Evolutionary conservation across 2,113 vertebrate genomes (phyloP), one percentile per base, ranked within the genome.

Genomic region (Callaeas wilsoni): DNA sequence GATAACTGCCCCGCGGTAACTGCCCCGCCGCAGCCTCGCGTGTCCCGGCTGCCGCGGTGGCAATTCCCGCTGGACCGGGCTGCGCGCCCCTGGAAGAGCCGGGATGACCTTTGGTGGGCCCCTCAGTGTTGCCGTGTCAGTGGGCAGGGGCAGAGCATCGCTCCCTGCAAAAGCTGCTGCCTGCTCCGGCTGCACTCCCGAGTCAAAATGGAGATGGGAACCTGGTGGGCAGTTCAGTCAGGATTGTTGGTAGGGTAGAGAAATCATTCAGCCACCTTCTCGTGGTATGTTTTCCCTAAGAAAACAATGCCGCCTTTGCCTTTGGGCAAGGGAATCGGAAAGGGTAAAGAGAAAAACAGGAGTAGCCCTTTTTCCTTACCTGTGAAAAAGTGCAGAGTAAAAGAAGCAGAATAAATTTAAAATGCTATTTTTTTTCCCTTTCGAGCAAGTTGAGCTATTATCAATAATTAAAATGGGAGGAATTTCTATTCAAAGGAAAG

Each of bases 151-250:
- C 60, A 17, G 44, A 26, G 32, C 62, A 41, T 50, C 69, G 4
- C 44, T 33, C 22, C 3, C 14, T 4, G 70, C 44, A 1, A 11
- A 13, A 35, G 35, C 74, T 29, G 52, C 78, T n/a, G 65, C 69
- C 39, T 7, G 62, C 69, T 2, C 39, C 64, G 15, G 25, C 76
- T 2, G 9, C 52, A 0, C 33, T 37, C 23, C 0, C 0, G 10
- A 49, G 57, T 23, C 41, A 21, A 2, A 21, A 30, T 7, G 57
- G 74, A 42, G 53, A 33, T 52, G 76, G 41, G 39, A 39, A 4
- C 52, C 60, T 7, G n/a, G 7, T 4, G 47, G 35, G 33, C 6
- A 3, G 3, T 9, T 42, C 25, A 16, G 15, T 35, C 33, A 2
- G 65, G 8, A 5, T 33, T 32, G 35, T 26, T 59, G 7, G 27